Percentiles rank a stretch among this genome's conserved stretches.
phyloP scores from a whole-genome alignment of 53 echinoderm and acorn worm species.

The Echinometra lucunter region DNA sequence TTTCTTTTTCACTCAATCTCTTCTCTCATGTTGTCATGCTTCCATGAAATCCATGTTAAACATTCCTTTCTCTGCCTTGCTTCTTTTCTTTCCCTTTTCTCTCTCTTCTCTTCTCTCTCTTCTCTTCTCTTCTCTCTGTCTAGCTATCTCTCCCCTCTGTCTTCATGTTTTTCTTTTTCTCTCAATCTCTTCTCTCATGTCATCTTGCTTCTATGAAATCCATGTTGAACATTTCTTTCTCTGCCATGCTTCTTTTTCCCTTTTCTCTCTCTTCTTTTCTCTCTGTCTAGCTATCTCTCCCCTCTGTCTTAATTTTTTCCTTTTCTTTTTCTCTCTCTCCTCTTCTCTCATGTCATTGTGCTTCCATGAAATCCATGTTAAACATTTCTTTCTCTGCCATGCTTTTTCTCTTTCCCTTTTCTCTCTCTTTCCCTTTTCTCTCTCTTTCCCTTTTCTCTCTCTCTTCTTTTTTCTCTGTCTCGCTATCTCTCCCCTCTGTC shows the following conservation, averaged over 20 bases:
- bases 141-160: no score
- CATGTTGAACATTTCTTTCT: no score
- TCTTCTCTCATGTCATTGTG: neutral
- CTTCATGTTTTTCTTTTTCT: no score
- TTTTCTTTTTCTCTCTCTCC: neutral
- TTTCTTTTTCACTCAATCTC: neutral
- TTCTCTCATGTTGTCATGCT: neutral
- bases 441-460: neutral
- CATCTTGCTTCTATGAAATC: no score
- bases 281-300: neutral
- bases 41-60: neutral
- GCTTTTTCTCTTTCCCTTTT: neutral
- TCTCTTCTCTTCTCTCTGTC: no score
- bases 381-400: neutral
- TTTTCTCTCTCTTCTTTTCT: neutral
- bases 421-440: no score
- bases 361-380: neutral
- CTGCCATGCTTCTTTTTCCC: no score
- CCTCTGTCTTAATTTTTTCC: neutral
- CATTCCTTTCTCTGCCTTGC: neutral
- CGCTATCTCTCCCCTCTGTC: no score
- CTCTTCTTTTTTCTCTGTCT: no score
- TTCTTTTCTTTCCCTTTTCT: neutral
- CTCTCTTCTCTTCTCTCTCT: no score
- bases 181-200: no score